These are phyloP conservation scores for Aethina tumida DNA, from an alignment of 1,140 invertebrate species.

Conservation along the genomic window DNA sequence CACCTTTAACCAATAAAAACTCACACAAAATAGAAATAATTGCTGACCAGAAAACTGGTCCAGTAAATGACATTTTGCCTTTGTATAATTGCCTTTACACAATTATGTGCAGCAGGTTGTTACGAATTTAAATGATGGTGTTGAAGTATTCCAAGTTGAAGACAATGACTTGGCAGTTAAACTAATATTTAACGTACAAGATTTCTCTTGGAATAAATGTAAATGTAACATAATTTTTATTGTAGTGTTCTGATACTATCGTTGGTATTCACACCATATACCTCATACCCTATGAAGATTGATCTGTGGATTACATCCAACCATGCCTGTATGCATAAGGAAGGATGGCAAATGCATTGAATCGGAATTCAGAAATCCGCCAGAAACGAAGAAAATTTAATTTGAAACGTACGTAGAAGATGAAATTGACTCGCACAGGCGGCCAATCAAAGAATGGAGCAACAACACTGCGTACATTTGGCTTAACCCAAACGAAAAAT, in stretches of 20 bases:
- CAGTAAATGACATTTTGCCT: slow-evolving; percentile 46
- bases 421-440: slow-evolving; percentile 45
- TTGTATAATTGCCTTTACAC: slow-evolving; percentile 73
- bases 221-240: slow-evolving; percentile 5
- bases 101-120: slow-evolving; percentile 76
- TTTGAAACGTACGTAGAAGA: slow-evolving; percentile 62
- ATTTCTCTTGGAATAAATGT: neutral
- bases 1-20: slow-evolving; percentile 41
- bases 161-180: slow-evolving; percentile 37
- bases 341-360: slow-evolving; percentile 66
- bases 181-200: neutral
- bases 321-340: slow-evolving; percentile 71
- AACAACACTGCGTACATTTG: slow-evolving; percentile 64
- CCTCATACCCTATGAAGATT: slow-evolving; percentile 68
- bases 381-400: slow-evolving; percentile 80
- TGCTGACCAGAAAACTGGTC: slow-evolving; percentile 36
- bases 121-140: slow-evolving; percentile 61
- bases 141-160: slow-evolving; percentile 60
- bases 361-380: slow-evolving; percentile 59
- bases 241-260: slow-evolving; percentile 42
- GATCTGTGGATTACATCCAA: slow-evolving; percentile 78
- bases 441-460: slow-evolving; percentile 52
- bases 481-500: slow-evolving; percentile 50
- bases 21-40: slow-evolving; percentile 37
- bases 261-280: slow-evolving; percentile 74